Evolutionary conservation across 2,113 vertebrate genomes (phyloP).

Genomic region (Syrrhaptes paradoxus): DNA sequence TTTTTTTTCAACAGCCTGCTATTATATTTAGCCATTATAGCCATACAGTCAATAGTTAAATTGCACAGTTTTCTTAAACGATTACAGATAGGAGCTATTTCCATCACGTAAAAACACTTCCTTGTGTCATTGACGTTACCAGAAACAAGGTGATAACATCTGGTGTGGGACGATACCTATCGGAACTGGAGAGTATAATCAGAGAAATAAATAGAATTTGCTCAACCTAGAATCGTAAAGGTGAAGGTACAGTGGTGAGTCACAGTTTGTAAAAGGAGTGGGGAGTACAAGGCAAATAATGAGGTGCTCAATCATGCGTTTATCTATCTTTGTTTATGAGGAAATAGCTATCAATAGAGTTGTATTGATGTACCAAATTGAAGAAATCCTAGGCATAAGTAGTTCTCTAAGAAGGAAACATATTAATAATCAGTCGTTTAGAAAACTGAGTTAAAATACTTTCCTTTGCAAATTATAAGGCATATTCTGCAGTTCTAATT

Average conservation of each 20-base stretch:
- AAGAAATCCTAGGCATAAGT: neutral
- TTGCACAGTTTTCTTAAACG: neutral
- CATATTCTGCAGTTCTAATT: neutral
- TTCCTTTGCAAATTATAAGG: neutral
- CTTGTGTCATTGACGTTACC: neutral
- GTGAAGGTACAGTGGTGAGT: neutral
- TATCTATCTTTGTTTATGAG: neutral
- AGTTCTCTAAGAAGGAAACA: neutral
- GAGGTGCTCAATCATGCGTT: neutral
- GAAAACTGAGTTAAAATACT: neutral
- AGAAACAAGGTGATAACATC: neutral
- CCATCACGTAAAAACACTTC: neutral
- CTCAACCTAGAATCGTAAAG: neutral
- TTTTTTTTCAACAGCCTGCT: neutral
- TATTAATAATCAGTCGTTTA: neutral
- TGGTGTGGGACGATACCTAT: neutral
- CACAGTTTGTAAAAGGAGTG: neutral
- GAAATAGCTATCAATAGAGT: neutral
- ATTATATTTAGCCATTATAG: neutral
- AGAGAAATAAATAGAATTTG: neutral
- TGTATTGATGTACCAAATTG: neutral
- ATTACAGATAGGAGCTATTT: neutral
- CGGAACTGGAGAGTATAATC: neutral
- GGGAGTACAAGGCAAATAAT: neutral
- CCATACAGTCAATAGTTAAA: neutral